Conservation (phyloP, 1,140 invertebrate genomes). For the Drosophila albomicans region DNA sequence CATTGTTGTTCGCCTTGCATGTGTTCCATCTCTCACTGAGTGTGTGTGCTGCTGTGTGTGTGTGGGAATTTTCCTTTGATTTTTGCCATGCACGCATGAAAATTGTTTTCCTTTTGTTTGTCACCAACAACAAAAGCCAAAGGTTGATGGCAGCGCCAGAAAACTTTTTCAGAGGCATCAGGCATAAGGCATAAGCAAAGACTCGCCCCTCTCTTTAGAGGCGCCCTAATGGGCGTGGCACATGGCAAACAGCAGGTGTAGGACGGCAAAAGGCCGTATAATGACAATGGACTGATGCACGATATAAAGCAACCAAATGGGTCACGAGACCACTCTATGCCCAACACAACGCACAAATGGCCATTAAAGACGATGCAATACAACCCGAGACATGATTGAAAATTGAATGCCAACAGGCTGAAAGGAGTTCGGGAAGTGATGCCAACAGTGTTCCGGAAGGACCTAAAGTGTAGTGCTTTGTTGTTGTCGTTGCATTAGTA, state of each 20-base stretch:
- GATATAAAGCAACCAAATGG: conserved; percentile 38
- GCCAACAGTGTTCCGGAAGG: conserved; percentile 9
- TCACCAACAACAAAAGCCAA: conserved; percentile 57
- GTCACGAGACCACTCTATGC: conserved; percentile 29
- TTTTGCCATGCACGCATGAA: conserved; percentile 79
- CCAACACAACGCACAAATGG: conserved; percentile 13
- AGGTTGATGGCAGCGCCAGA: conserved; percentile 70
- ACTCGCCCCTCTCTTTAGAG: conserved; percentile 20
- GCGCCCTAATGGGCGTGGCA: conserved; percentile 37
- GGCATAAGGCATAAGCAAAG: background rate
- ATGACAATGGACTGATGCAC: conserved; percentile 56
- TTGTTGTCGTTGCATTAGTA: conserved; percentile 19
- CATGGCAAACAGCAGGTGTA: conserved; percentile 16
- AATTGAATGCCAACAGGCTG: conserved; percentile 35
- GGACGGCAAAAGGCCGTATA: conserved; percentile 49
- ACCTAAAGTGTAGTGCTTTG: conserved; percentile 8
- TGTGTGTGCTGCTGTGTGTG: conserved; percentile 1
- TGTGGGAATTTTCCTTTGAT: conserved; percentile 60
- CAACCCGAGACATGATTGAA: conserved; percentile 31
- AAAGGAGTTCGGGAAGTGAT: conserved; percentile 3
- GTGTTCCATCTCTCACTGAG: conserved; percentile 1
- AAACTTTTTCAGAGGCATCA: conserved; percentile 64
- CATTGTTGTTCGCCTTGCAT: conserved; percentile 58
- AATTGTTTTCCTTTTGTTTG: conserved; percentile 80
- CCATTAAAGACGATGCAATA: conserved; percentile 27